Percentiles rank a stretch among this genome's conserved stretches.
Evolutionary conservation across 2,888 invertebrate genomes (phyloP).

Genomic region (Gortyna flavago): DNA sequence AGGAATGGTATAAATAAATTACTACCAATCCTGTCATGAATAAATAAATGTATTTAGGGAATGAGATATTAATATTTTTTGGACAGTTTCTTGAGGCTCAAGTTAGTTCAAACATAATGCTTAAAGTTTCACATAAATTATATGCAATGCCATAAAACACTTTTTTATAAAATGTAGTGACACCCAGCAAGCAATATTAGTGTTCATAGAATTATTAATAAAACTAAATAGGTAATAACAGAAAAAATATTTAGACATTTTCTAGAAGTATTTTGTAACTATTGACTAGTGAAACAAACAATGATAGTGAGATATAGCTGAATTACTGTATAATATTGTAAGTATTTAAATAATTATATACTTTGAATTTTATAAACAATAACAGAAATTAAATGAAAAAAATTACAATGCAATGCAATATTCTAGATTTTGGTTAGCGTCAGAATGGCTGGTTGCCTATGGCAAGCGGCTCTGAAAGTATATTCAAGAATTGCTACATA

Average conservation of each 20-base stretch:
- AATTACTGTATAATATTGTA: slow-evolving; percentile 8
- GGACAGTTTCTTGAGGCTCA: slow-evolving; percentile 4
- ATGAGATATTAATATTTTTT: neutral
- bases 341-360: slow-evolving; percentile 11
- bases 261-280: slow-evolving; percentile 33
- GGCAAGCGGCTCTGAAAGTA: no score
- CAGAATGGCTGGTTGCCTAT: no score
- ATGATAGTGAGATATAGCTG: slow-evolving; percentile 16
- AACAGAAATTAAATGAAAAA: slow-evolving; percentile 8
- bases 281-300: slow-evolving; percentile 15
- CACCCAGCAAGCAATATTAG: slow-evolving; percentile 50
- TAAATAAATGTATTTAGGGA: neutral
- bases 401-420: neutral
- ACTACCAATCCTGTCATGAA: neutral
- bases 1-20: slow-evolving; percentile 9
- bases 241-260: neutral
- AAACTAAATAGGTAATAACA: slow-evolving; percentile 9
- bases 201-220: slow-evolving; percentile 14
- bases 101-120: slow-evolving; percentile 1
- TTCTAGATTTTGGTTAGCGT: neutral
- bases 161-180: slow-evolving; percentile 18
- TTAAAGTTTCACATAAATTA: neutral
- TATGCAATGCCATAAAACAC: neutral
- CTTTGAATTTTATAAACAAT: slow-evolving; percentile 21
- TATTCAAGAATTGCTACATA: no score